These are phyloP conservation scores for Chelonia mydas DNA, from an alignment of 2,797 vertebrate species.

Conservation along the genomic window DNA sequence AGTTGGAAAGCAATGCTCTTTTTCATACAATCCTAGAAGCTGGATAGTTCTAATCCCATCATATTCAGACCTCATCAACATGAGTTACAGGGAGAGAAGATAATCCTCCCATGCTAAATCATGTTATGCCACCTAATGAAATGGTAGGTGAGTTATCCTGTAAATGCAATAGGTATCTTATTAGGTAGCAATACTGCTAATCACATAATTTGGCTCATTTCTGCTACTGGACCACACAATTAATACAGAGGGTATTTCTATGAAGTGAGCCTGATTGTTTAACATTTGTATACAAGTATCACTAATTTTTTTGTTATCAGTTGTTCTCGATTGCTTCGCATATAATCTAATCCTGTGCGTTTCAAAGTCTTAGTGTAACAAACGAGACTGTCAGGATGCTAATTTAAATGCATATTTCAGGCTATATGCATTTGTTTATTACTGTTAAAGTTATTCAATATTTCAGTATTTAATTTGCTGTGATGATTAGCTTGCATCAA, in stretches of 20 bases:
- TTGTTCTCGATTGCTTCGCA: background rate
- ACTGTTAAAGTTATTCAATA: background rate
- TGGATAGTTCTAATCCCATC: background rate
- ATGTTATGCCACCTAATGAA: slow-evolving; percentile 4
- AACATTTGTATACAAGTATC: background rate
- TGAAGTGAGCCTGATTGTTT: background rate
- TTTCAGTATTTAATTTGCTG: background rate
- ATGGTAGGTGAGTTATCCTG: background rate
- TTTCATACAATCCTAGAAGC: background rate
- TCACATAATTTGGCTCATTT: background rate
- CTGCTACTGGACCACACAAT: slow-evolving; percentile 32
- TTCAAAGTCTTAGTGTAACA: slow-evolving; percentile 15
- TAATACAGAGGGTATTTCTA: slow-evolving; percentile 16
- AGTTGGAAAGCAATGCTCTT: background rate
- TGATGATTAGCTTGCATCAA: background rate
- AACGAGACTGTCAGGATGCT: slow-evolving; percentile 41
- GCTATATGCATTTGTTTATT: slow-evolving; percentile 4
- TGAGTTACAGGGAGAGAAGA: background rate
- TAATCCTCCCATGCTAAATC: background rate
- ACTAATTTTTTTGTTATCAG: background rate
- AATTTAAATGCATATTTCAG: background rate
- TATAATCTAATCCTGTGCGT: background rate
- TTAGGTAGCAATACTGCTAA: slow-evolving; percentile 51
- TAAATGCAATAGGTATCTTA: slow-evolving; percentile 4
- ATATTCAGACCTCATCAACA: background rate